A percentile compares a stretch with the other conserved stretches of the same genome.
phyloP scores from a whole-genome alignment of 2,888 invertebrate genomes.

The Epsilonema sp. region DNA sequence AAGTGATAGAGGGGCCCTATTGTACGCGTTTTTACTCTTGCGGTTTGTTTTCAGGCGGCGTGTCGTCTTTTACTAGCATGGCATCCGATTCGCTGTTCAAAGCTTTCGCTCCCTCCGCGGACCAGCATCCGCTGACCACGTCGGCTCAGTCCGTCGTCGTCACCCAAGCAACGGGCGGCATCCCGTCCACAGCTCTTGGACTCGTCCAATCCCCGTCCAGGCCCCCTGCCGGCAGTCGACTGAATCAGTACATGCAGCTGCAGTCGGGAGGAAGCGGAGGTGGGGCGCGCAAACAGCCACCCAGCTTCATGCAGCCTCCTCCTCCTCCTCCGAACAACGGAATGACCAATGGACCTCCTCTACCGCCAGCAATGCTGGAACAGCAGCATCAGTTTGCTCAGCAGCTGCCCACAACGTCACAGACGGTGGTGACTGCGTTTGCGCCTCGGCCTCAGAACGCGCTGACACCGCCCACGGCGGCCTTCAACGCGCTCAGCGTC shows the following conservation, averaged over 20 bases:
- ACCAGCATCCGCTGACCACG: too few relatives aligned
- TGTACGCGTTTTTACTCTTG: too few relatives aligned
- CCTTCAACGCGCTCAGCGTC: neutral
- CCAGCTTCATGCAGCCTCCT: neutral
- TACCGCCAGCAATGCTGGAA: neutral
- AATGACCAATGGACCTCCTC: neutral
- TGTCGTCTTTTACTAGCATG: too few relatives aligned
- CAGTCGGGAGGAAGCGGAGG: neutral
- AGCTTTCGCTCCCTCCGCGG: neutral
- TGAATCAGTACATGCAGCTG: neutral
- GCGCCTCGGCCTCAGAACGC: too few relatives aligned
- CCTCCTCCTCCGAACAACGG: constrained; percentile 2
- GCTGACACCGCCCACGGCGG: neutral
- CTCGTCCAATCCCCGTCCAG: too few relatives aligned
- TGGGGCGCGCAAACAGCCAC: neutral
- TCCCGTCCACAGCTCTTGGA: too few relatives aligned
- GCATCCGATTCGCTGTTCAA: neutral
- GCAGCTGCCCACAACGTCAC: neutral
- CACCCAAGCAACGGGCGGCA: too few relatives aligned
- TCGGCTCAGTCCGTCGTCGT: neutral
- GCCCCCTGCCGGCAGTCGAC: neutral
- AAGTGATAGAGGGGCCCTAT: too few relatives aligned
- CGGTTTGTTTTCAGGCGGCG: too few relatives aligned
- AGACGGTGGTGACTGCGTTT: too few relatives aligned
- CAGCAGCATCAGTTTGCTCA: too few relatives aligned